Base-by-base conservation (phyloP, 2,113 vertebrate species). In the Protobothrops flavoviridis region DNA sequence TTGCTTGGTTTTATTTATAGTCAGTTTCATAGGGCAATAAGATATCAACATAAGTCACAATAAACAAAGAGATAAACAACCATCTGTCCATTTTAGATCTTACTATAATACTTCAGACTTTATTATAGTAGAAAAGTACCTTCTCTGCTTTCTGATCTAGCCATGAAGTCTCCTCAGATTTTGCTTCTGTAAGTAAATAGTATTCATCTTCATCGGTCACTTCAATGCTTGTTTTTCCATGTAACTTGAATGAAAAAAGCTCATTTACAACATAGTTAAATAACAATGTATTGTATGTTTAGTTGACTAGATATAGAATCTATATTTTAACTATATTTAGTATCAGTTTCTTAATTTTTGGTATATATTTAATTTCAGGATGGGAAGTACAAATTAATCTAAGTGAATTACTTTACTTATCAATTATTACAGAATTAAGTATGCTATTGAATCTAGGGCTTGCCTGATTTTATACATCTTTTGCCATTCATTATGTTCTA, bases 111-210 rank as follows among this genome's bases (percentile, higher is more conserved):
- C 17, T 81, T 50, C 26, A 57, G 26, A 48, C 92, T 95, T 91
- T 89, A 91, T 55, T 93, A 81, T 56, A 57, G 8, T 85, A 93
- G 3, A 12, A 93, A 93, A 95, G 26, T 96, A 99, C 98, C 97
- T 96, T 95, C 50, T 97, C 94, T 48, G 33, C 95, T 95, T 97
- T 98, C 92, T 95, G 96, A 55, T 97, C 97, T 88, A 98, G 93
- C 98, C 98, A 99, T 29, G 98, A 98, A 33, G 91, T 86, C 56
- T 97, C 96, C 90, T 93, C 86, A 29, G 94, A 91, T 93, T 94
- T 92, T 88, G 29, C 90, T 90, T 94, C 90, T 91, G 88, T 59
- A 43, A 93, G 90, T 91, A 43, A 89, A 24, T 87, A 94, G 93
- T 94, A 1, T 1, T 95, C 97, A 69, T 97, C 96, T 94, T 97